Conservation (phyloP, 2,888 invertebrate genomes). For the Eristalis pertinax region DNA sequence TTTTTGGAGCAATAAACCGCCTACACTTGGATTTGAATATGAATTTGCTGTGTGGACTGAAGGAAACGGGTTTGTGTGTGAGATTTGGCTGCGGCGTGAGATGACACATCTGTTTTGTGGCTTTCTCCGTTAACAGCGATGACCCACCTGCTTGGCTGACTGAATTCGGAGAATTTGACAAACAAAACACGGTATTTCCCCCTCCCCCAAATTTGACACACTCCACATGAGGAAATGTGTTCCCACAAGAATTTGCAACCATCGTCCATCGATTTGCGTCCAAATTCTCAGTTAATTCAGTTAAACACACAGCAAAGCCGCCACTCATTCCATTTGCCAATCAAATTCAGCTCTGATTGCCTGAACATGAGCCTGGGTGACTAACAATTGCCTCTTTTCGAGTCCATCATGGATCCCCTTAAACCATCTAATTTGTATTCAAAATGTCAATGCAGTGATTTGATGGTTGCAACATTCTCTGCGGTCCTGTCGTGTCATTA, state of each 20-base stretch:
- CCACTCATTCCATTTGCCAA: slow-evolving; percentile 7
- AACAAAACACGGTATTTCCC: no score
- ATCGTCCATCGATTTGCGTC: neutral
- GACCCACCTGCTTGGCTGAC: no score
- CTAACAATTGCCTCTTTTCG: slow-evolving; percentile 22
- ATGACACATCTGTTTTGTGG: neutral
- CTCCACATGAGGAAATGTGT: no score
- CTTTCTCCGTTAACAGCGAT: no score
- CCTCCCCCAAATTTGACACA: no score
- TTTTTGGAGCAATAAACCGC: neutral
- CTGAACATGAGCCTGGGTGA: neutral
- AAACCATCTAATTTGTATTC: slow-evolving; percentile 33
- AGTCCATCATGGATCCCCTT: slow-evolving; percentile 11
- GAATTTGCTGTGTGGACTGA: neutral
- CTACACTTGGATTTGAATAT: neutral
- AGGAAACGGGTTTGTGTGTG: neutral
- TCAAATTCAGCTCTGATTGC: slow-evolving; percentile 3
- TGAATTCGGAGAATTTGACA: no score
- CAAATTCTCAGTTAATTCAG: neutral
- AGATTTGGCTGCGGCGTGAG: neutral
- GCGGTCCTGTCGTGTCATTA: neutral
- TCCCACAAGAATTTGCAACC: no score
- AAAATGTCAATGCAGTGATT: slow-evolving; percentile 27
- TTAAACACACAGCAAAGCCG: slow-evolving; percentile 36
- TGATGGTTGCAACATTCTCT: neutral